Conservation (phyloP, 2,888 invertebrate genomes). For the Pilophorus perplexus region DNA sequence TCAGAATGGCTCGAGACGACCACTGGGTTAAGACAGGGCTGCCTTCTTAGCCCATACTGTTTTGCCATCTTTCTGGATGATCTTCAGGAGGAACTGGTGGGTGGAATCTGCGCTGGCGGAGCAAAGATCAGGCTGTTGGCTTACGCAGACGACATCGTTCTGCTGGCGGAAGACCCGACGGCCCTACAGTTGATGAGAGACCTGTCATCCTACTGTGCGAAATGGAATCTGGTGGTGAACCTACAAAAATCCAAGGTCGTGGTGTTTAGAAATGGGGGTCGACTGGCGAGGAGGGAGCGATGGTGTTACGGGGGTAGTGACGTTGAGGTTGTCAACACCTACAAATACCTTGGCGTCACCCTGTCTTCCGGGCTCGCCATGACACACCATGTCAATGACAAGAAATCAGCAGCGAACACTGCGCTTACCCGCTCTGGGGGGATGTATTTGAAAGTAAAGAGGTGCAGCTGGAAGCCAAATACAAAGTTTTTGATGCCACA, state of each 20-base stretch:
- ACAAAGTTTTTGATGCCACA: no score
- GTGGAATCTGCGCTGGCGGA: not conserved
- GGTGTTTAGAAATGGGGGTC: slow-evolving; percentile 25
- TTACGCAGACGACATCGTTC: slow-evolving; percentile 46
- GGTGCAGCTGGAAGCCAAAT: no score
- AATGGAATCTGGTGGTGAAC: slow-evolving; percentile 18
- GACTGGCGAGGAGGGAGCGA: slow-evolving; percentile 1
- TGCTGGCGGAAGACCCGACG: slow-evolving; percentile 37
- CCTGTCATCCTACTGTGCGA: not conserved
- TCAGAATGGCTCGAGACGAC: slow-evolving; percentile 37
- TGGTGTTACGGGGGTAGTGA: slow-evolving; percentile 9
- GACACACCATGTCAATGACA: no score
- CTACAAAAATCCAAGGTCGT: not conserved
- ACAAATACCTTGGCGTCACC: slow-evolving; percentile 20
- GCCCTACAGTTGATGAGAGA: not conserved
- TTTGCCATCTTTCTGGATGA: slow-evolving; percentile 37
- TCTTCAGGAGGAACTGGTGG: slow-evolving; percentile 31
- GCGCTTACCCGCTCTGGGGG: no score
- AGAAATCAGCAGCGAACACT: no score
- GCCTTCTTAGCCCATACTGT: slow-evolving; percentile 31
- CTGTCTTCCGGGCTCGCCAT: no score
- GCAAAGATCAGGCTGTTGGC: slow-evolving; percentile 10
- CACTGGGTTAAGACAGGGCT: slow-evolving; percentile 40
- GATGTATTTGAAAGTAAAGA: no score
- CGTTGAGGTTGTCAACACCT: slow-evolving; percentile 5